These are phyloP conservation scores for Campylorhamphus procurvoides DNA, from an alignment of 2,113 vertebrate genomes.

Conservation along the genomic window DNA sequence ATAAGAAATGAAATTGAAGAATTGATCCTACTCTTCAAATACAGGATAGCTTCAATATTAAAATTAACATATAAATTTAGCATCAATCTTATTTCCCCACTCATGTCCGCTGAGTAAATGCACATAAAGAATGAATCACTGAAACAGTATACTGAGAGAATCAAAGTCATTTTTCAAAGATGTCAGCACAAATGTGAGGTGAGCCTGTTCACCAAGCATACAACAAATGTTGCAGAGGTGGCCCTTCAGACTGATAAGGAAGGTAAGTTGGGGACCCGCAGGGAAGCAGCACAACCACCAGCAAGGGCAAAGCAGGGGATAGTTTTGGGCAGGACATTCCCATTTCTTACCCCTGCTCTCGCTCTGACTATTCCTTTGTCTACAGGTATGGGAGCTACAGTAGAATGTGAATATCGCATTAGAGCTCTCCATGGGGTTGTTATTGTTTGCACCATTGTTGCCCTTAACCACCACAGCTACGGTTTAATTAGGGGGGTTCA, in stretches of 20 bases:
- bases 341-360: accelerated
- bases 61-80: constrained; percentile 85
- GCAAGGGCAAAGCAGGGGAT: not conserved
- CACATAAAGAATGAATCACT: constrained; percentile 77
- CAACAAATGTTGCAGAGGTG: constrained; percentile 62
- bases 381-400: accelerated
- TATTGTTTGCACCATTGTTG: not conserved
- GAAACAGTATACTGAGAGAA: constrained; percentile 68
- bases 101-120: constrained; percentile 70
- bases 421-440: not conserved
- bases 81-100: constrained; percentile 76
- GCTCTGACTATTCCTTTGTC: not conserved
- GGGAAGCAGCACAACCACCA: not conserved
- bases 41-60: constrained; percentile 76
- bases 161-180: constrained; percentile 74
- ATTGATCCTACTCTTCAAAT: constrained; percentile 79
- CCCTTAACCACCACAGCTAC: not conserved
- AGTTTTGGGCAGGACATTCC: not conserved
- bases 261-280: not conserved
- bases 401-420: accelerated
- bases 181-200: constrained; percentile 56
- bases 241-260: not conserved
- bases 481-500: not conserved
- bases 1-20: constrained; percentile 80
- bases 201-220: constrained; percentile 59